Conservation (phyloP, 2,113 vertebrate genomes). For the Python bivittatus region DNA sequence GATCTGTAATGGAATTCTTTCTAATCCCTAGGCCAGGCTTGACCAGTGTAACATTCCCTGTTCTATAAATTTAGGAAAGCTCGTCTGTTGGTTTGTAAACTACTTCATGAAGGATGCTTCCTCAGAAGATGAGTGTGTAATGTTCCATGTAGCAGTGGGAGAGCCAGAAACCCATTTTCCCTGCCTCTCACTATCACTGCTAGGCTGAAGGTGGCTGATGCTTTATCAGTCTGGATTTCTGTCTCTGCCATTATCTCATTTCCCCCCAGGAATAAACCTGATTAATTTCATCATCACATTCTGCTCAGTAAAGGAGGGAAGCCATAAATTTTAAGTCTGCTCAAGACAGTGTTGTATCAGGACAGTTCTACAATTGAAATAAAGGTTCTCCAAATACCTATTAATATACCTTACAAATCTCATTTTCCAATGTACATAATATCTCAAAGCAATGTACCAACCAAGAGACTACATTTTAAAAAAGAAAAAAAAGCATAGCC, state of each 20-base stretch:
- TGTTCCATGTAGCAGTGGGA: neutral
- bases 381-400: neutral
- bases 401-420: neutral
- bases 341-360: neutral
- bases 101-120: neutral
- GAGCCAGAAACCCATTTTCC: neutral
- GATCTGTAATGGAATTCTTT: neutral
- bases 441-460: neutral
- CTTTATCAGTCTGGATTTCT: neutral
- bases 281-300: slow-evolving; percentile 16
- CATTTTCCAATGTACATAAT: neutral
- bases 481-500: neutral
- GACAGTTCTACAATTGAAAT: neutral
- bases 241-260: neutral
- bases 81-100: neutral
- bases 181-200: neutral
- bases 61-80: neutral
- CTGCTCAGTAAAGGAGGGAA: neutral
- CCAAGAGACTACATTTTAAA: neutral
- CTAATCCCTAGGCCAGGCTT: neutral
- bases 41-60: neutral
- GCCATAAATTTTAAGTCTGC: neutral
- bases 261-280: neutral
- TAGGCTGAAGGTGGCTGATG: neutral
- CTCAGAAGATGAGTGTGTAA: neutral